Evolutionary conservation across 2,797 vertebrate genomes (phyloP).

Genomic region (Lacerta bilineata): DNA sequence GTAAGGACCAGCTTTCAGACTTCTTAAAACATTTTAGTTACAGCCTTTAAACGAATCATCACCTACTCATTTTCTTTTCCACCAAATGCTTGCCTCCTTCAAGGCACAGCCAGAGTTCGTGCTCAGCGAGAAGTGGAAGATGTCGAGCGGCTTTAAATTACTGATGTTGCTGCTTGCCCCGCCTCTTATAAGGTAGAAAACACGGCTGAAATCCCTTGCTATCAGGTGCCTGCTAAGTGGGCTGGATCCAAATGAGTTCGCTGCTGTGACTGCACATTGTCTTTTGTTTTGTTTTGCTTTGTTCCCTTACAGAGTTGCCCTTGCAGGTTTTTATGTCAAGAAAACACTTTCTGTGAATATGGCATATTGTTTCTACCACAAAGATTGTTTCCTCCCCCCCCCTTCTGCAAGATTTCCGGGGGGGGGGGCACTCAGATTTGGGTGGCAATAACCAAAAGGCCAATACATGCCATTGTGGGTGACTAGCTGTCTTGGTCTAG

Average conservation of each 20-base stretch:
- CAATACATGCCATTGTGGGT: not conserved
- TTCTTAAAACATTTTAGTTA: not conserved
- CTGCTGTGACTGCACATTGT: not conserved
- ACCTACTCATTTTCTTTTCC: constrained; percentile 2
- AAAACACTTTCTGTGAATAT: constrained; percentile 31
- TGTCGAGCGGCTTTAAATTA: not conserved
- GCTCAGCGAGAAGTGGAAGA: not conserved
- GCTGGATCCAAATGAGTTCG: not conserved
- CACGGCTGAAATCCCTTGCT: not conserved
- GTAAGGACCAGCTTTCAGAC: not conserved
- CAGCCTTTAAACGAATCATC: not conserved
- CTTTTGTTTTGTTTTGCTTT: not conserved
- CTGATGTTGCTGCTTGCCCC: not conserved
- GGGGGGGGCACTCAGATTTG: too few species aligned
- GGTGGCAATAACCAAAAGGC: too few species aligned
- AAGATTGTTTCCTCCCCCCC: not conserved
- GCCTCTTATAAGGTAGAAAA: not conserved
- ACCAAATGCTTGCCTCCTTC: not conserved
- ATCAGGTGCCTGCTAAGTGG: not conserved
- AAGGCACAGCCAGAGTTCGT: not conserved
- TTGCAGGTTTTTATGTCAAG: not conserved
- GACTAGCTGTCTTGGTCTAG: not conserved
- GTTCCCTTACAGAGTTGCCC: not conserved
- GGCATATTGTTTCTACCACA: not conserved
- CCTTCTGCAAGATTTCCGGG: not conserved